These are phyloP conservation scores for Gallinago jamesoni DNA, from an alignment of 2,113 vertebrate genomes.

Conservation along the genomic window DNA sequence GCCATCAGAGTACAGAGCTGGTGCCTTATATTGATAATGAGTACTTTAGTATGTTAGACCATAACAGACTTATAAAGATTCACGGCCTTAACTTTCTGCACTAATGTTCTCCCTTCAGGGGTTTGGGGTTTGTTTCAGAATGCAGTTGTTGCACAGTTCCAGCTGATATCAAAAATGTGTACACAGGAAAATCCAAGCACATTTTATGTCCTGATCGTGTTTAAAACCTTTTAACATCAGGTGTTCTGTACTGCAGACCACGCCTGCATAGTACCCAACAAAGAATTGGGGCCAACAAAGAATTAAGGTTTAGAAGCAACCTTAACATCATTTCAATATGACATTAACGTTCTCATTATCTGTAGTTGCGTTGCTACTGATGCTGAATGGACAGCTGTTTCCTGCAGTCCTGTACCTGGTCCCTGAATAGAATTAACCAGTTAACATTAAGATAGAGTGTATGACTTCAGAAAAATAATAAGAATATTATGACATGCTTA, in stretches of 20 bases:
- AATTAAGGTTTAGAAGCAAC: neutral
- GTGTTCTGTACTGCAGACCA: neutral
- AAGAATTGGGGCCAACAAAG: neutral
- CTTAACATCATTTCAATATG: neutral
- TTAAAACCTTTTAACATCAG: neutral
- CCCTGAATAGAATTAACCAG: neutral
- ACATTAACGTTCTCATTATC: neutral
- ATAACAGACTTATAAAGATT: neutral
- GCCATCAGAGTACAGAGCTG: neutral
- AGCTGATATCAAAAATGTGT: neutral
- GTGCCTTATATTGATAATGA: neutral
- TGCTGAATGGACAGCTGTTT: neutral
- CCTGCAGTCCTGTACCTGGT: neutral
- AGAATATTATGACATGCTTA: neutral
- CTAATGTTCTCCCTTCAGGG: neutral
- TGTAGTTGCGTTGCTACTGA: neutral
- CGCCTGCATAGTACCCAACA: neutral
- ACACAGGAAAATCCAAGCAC: neutral
- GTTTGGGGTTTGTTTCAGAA: neutral
- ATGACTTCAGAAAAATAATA: neutral
- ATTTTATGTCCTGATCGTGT: neutral
- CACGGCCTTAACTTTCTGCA: neutral
- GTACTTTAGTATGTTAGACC: neutral
- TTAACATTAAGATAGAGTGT: neutral
- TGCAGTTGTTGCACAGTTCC: neutral